Evolutionary conservation across 1,140 invertebrate genomes (phyloP).

Genomic region (Trinorchestia longiramus): DNA sequence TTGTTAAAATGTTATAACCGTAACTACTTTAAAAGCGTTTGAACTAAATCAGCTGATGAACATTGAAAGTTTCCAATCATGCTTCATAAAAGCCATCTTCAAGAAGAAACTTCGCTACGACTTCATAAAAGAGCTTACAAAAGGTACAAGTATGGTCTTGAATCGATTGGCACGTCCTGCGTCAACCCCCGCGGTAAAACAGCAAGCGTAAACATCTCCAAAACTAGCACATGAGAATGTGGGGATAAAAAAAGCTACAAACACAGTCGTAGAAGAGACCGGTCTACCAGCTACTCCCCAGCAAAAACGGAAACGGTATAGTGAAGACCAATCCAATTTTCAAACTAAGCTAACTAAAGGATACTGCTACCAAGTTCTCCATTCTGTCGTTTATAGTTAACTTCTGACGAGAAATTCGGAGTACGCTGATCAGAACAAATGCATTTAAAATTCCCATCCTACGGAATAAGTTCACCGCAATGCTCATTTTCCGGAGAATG

Average conservation of each 20-base stretch:
- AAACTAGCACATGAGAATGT: too few species aligned
- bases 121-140: background rate
- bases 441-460: background rate
- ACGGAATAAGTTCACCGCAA: background rate
- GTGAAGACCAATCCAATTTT: background rate
- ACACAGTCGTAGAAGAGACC: background rate
- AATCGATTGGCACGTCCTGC: background rate
- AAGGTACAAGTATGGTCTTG: background rate
- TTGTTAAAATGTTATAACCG: background rate
- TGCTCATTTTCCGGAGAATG: background rate
- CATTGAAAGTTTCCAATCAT: background rate
- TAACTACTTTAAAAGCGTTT: background rate
- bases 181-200: background rate
- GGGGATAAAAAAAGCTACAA: background rate
- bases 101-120: background rate
- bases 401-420: background rate
- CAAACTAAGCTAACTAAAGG: background rate
- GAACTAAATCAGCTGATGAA: background rate
- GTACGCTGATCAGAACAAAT: background rate
- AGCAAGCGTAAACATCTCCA: background rate
- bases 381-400: background rate
- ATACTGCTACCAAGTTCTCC: background rate
- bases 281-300: background rate
- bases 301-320: background rate
- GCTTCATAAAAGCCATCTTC: background rate